phyloP scores from a whole-genome alignment of 2,888 invertebrate genomes.

The Brachynemurus nebulosus region DNA sequence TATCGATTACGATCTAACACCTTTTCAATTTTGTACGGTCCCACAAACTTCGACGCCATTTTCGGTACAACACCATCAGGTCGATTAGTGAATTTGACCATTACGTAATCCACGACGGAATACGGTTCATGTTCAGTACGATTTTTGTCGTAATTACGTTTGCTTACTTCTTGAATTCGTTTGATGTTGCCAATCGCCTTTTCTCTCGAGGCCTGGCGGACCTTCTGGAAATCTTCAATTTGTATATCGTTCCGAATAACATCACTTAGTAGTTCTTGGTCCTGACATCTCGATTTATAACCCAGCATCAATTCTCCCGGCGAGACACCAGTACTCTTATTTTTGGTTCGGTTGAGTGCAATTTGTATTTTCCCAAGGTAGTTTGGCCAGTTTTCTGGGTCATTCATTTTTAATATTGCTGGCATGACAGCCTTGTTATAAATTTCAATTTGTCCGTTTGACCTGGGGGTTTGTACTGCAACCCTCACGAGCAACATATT shows the following conservation, averaged over 20 bases:
- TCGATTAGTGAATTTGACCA: slow-evolving; percentile 7
- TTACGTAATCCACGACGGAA: slow-evolving; percentile 9
- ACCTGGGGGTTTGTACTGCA: neutral
- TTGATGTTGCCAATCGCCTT: slow-evolving; percentile 4
- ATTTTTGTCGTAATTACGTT: slow-evolving; percentile 8
- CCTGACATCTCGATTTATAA: neutral
- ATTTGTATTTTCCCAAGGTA: neutral
- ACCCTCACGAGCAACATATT: too few species aligned
- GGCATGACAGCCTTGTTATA: neutral
- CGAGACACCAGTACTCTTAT: too few species aligned
- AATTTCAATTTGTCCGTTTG: slow-evolving; percentile 1
- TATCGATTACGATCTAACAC: slow-evolving; percentile 11
- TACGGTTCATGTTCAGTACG: slow-evolving; percentile 9
- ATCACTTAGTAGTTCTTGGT: neutral
- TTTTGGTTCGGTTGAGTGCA: neutral
- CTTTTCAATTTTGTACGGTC: slow-evolving; percentile 8
- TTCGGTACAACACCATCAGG: slow-evolving; percentile 8
- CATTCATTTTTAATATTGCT: neutral
- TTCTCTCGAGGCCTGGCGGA: slow-evolving; percentile 7
- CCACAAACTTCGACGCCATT: slow-evolving; percentile 9
- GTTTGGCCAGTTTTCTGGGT: too few species aligned
- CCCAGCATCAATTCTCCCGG: neutral
- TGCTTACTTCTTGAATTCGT: slow-evolving; percentile 4
- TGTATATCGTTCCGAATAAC: slow-evolving; percentile 3
- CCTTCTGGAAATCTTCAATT: slow-evolving; percentile 1